phyloP scores from a whole-genome alignment of 1,140 invertebrate species.

The Drosophila leontia region DNA sequence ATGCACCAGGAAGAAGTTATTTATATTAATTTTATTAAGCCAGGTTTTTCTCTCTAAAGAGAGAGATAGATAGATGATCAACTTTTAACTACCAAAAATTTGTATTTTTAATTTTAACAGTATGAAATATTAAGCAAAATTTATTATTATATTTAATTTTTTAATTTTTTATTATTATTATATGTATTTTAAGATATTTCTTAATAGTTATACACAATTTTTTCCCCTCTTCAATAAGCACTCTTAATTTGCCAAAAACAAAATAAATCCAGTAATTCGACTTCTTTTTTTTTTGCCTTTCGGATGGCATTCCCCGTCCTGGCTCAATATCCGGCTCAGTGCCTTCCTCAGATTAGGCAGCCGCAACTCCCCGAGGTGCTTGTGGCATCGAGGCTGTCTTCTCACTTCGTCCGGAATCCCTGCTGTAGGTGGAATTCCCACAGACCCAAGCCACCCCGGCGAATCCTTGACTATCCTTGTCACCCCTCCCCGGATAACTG shows the following conservation, averaged over 20 bases:
- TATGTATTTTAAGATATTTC: too few species aligned
- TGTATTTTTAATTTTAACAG: neutral
- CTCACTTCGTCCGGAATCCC: constrained; percentile 13
- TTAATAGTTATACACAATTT: too few species aligned
- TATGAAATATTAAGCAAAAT: too few species aligned
- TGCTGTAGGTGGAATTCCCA: constrained; percentile 9
- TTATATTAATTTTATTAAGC: too few species aligned
- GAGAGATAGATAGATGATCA: neutral
- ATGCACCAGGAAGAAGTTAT: too few species aligned
- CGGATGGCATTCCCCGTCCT: neutral
- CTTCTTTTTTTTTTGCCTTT: neutral
- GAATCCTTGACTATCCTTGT: constrained; percentile 6
- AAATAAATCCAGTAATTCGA: neutral
- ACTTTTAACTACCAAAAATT: neutral
- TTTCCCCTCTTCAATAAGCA: neutral
- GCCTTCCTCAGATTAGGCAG: constrained; percentile 9
- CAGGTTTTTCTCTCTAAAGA: neutral
- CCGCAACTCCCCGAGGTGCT: constrained; percentile 8
- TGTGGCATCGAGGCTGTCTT: constrained; percentile 9
- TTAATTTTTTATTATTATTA: too few species aligned
- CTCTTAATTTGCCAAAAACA: neutral
- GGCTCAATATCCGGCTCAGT: constrained; percentile 12
- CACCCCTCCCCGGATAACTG: constrained; percentile 11
- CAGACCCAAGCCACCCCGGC: neutral
- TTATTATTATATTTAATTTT: too few species aligned